phyloP scores from a whole-genome alignment of 1,140 invertebrate species.

The Brachionus manjavacas region DNA sequence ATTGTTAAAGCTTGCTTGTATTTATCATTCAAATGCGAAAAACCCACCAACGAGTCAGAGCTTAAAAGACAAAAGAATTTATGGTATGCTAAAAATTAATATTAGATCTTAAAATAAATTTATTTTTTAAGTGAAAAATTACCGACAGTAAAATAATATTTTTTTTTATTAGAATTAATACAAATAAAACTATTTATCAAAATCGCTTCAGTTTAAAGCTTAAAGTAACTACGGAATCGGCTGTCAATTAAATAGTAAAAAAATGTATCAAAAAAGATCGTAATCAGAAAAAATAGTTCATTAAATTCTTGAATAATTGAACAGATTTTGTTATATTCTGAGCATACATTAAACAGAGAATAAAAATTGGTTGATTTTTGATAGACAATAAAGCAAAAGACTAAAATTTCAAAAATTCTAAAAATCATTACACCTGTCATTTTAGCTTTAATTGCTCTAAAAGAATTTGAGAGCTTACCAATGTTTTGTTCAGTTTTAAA shows the following conservation, averaged over 20 bases:
- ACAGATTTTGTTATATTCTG: neutral
- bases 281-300: neutral
- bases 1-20: neutral
- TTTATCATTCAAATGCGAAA: slow-evolving; percentile 3
- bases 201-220: too few species aligned
- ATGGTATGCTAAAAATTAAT: neutral
- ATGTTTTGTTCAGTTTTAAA: neutral
- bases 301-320: neutral
- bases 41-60: neutral
- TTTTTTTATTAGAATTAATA: too few species aligned
- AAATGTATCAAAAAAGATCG: neutral
- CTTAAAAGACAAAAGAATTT: neutral
- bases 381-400: neutral
- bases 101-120: neutral
- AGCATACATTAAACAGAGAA: neutral
- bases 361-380: neutral
- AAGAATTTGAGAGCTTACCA: neutral
- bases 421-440: neutral
- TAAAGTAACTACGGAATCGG: neutral
- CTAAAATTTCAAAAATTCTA: neutral
- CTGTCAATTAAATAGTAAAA: neutral
- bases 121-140: neutral
- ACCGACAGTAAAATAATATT: too few species aligned
- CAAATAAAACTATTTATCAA: too few species aligned
- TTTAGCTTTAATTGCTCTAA: neutral